These are phyloP conservation scores for Polylopha cassiicola DNA, from an alignment of 2,888 invertebrate genomes.

Conservation along the genomic window DNA sequence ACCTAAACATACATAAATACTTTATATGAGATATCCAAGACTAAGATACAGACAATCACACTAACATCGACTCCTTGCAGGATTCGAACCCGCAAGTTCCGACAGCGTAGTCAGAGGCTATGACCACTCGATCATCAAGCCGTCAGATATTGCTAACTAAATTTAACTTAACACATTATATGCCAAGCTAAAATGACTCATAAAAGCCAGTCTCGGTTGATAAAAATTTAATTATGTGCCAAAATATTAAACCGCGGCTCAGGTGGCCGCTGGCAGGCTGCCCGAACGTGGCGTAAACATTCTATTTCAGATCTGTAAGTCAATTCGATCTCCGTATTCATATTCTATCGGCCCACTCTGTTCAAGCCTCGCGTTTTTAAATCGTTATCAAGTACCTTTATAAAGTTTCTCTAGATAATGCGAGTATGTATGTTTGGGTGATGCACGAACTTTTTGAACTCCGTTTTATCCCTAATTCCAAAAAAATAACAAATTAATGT, in stretches of 20 bases:
- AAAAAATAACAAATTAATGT: too few relatives aligned
- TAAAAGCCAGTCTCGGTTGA: slow-evolving; percentile 38
- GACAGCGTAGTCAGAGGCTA: too few relatives aligned
- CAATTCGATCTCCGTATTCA: slow-evolving; percentile 52
- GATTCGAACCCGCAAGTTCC: too few relatives aligned
- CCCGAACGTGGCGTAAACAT: slow-evolving; percentile 71
- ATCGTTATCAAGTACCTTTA: slow-evolving; percentile 7
- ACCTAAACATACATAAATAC: too few relatives aligned
- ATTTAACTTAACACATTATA: slow-evolving; percentile 13
- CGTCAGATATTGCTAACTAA: slow-evolving; percentile 3
- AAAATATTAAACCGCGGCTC: slow-evolving; percentile 60
- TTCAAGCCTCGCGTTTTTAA: slow-evolving; percentile 22
- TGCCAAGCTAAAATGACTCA: slow-evolving; percentile 34
- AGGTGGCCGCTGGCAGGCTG: slow-evolving; percentile 66
- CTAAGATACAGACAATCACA: too few relatives aligned
- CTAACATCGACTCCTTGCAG: too few relatives aligned
- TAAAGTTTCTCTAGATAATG: too few relatives aligned
- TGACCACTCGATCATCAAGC: slow-evolving; percentile 6
- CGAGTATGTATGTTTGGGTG: too few relatives aligned
- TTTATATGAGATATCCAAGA: too few relatives aligned
- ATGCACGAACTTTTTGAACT: too few relatives aligned
- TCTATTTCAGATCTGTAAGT: slow-evolving; percentile 70
- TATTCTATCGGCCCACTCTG: slow-evolving; percentile 43
- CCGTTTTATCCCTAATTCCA: too few relatives aligned
- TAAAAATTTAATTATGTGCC: slow-evolving; percentile 63